Evolutionary conservation across 2,888 invertebrate species (phyloP).

Genomic region (Ichneumoninae sp.): DNA sequence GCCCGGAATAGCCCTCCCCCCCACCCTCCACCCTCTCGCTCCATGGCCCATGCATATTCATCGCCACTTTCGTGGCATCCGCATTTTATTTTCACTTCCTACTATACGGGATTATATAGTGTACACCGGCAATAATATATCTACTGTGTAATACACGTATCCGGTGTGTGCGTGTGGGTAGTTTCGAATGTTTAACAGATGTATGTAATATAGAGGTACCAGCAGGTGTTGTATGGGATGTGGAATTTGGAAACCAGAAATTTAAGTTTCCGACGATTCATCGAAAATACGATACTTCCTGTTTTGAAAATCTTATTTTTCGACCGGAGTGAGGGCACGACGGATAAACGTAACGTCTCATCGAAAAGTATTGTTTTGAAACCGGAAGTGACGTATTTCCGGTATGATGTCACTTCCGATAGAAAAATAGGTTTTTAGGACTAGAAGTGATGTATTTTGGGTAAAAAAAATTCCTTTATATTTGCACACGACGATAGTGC

Average conservation of each 20-base stretch:
- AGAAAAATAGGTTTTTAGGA: no score
- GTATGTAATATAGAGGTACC: not conserved
- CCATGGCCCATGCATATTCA: slow-evolving; percentile 58
- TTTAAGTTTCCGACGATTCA: no score
- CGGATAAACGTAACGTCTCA: no score
- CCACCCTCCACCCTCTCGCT: not conserved
- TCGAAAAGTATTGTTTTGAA: no score
- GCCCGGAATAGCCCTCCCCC: not conserved
- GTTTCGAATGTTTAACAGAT: slow-evolving; percentile 24
- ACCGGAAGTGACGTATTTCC: no score
- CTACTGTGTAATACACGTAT: not conserved
- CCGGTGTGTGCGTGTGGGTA: slow-evolving; percentile 11
- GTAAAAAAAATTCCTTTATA: no score
- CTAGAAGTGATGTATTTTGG: no score
- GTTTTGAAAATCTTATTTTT: not conserved
- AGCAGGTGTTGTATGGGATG: not conserved
- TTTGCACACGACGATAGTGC: no score
- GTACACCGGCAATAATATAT: slow-evolving; percentile 31
- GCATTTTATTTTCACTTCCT: slow-evolving; percentile 62
- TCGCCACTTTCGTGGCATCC: slow-evolving; percentile 59
- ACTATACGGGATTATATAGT: slow-evolving; percentile 40
- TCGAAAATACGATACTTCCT: not conserved
- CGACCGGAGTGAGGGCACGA: not conserved
- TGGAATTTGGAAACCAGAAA: no score
- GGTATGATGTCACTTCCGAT: no score